phyloP scores from a whole-genome alignment of 2,797 vertebrate genomes.

The Liparis tanakae region DNA sequence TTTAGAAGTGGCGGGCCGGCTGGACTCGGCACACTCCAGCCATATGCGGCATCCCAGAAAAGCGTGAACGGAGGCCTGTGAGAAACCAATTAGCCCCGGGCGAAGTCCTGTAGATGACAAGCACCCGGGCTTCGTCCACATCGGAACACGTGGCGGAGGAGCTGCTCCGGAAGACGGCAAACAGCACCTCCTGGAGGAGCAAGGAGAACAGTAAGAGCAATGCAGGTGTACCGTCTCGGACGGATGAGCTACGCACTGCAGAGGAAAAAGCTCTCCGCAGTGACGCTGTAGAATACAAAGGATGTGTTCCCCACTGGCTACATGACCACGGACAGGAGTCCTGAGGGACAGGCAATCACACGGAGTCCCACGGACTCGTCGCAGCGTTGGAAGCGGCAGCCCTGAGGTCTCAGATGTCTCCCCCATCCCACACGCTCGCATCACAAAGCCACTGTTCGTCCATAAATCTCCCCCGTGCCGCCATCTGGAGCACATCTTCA shows the following conservation, averaged over 20 bases:
- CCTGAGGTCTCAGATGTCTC: constrained; percentile 42
- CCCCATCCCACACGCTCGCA: constrained; percentile 60
- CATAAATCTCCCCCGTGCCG: constrained; percentile 65
- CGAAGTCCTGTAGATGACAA: constrained; percentile 65
- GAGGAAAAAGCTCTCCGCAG: constrained; percentile 5
- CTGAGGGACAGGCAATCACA: constrained; percentile 43
- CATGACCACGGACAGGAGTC: constrained; percentile 53
- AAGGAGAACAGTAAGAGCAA: neutral
- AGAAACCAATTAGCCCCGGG: constrained; percentile 69
- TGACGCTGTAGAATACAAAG: constrained; percentile 19
- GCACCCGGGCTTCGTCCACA: constrained; percentile 35
- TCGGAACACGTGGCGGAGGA: neutral
- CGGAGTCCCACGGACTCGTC: constrained; percentile 25
- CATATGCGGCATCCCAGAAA: constrained; percentile 67
- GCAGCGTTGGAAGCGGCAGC: constrained; percentile 39
- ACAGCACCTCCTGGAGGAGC: constrained; percentile 51
- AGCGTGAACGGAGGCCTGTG: constrained; percentile 57
- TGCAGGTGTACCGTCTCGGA: constrained; percentile 17
- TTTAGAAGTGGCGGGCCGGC: constrained; percentile 78
- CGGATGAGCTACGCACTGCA: neutral
- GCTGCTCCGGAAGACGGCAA: constrained; percentile 2
- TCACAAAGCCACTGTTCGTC: constrained; percentile 75
- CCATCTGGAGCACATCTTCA: constrained; percentile 82
- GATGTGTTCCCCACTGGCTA: constrained; percentile 42
- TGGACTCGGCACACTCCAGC: constrained; percentile 65